Percentiles rank a stretch among this genome's conserved stretches.
These are phyloP conservation scores for Erebia aethiops DNA, from an alignment of 2,888 invertebrate genomes.

Conservation along the genomic window DNA sequence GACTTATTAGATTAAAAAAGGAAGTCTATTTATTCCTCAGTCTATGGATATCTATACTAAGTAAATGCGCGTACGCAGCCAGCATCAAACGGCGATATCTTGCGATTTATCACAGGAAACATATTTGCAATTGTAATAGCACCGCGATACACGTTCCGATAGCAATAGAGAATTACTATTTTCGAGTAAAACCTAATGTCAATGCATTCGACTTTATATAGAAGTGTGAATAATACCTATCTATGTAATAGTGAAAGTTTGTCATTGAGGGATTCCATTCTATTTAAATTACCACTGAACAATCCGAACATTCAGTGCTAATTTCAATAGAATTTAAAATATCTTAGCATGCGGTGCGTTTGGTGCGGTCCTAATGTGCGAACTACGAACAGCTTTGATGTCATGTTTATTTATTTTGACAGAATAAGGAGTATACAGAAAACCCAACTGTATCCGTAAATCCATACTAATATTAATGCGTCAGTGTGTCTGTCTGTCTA, in stretches of 20 bases:
- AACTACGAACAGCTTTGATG: no score
- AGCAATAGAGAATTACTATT: conserved; percentile 41
- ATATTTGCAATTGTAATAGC: conserved; percentile 73
- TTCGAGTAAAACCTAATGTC: conserved; percentile 34
- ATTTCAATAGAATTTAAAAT: not conserved
- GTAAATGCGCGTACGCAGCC: conserved; percentile 55
- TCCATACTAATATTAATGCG: no score
- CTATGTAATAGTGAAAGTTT: not conserved
- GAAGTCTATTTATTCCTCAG: conserved; percentile 24
- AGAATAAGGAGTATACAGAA: no score
- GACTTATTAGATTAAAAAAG: not conserved
- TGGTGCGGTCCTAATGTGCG: no score
- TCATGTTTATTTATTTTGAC: no score
- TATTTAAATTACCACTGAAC: not conserved
- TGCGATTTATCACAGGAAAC: conserved; percentile 66
- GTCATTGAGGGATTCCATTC: not conserved
- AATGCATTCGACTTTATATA: conserved; percentile 30
- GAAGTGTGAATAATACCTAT: conserved; percentile 7
- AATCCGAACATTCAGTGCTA: no score
- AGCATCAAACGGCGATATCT: conserved; percentile 57
- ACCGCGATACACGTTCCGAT: conserved; percentile 40
- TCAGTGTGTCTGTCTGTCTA: no score
- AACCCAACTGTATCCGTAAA: no score
- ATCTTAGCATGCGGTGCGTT: not conserved
- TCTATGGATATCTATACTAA: conserved; percentile 45